Evolutionary conservation across 2,888 invertebrate genomes (phyloP), one percentile per base, ranked within the genome.

Genomic region (Heliothis peltigera): DNA sequence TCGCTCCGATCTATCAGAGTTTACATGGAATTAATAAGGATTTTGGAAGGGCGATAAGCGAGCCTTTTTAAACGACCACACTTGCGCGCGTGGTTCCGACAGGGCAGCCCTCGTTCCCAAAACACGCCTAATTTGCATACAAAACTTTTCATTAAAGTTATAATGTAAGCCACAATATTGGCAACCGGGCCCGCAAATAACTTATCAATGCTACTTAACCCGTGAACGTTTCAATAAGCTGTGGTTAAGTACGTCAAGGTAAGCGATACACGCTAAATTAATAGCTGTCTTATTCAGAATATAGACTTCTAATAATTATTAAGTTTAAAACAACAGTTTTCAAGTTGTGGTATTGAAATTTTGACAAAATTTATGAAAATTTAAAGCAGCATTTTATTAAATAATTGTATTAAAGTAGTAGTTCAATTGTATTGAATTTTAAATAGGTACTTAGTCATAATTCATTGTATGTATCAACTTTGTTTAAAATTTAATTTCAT

Each of bases 1-100:
- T 81, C 81, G 74, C 75, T 72, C 69, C 83, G 75, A 86, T 88
- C 85, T 84, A 85, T 87, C 82, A 76, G 72, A 87, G 82, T 85
- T 86, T 81, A 82, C 80, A 82, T 77, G 79, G 80, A 80, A 79
- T 79, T 80, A 77, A 81, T 77, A 77, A 73, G 59, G 79, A 70
- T 81, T 80, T 65, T 44, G 28, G 48, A 63, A 72, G 51, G 65
- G 56, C 63, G 61, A 77, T 70, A 71, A 68, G 49, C 69, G 81
- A 53, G 59, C 64, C 73, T 70, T 79, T 79, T 81, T 72, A 64
- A 52, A 63, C 43, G 54, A 54, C 47, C 49, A 63, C 75, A 77
- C 59, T 77, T 64, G 61, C 39, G 64, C 60, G 46, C 42, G 49
- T 58, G 61, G 42, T 35, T 35, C 32, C 39, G 49, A 77, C 64